Evolutionary conservation across 2,113 vertebrate genomes (phyloP).

Genomic region (Psittacula cyanocephala): DNA sequence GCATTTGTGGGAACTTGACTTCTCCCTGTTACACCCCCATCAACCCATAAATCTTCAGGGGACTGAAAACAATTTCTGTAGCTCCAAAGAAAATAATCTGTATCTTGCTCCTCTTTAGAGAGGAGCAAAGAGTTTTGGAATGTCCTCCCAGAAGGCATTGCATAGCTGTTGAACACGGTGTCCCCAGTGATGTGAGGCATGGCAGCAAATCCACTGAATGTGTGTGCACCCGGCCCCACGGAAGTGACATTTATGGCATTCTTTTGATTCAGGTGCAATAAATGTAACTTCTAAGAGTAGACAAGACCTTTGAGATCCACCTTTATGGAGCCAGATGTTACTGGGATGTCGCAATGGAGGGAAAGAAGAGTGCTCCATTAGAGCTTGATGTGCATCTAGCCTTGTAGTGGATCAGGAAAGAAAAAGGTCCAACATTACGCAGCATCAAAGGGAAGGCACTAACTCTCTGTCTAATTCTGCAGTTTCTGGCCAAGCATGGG

Average conservation of each 20-base stretch:
- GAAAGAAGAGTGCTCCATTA: not conserved
- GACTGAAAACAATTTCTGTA: not conserved
- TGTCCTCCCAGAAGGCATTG: not conserved
- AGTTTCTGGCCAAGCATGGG: slow-evolving; percentile 85
- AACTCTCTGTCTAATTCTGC: slow-evolving; percentile 35
- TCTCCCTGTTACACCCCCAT: fast-evolving
- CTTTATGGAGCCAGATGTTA: not conserved
- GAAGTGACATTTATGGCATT: not conserved
- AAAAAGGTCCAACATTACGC: not conserved
- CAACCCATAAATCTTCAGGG: not conserved
- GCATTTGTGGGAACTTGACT: not conserved
- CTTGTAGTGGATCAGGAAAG: not conserved
- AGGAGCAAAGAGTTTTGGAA: not conserved
- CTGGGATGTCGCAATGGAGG: not conserved
- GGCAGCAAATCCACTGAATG: not conserved
- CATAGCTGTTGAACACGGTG: not conserved
- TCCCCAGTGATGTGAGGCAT: not conserved
- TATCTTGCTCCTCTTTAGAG: not conserved
- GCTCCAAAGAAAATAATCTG: not conserved
- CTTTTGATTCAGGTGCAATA: not conserved
- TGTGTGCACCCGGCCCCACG: not conserved
- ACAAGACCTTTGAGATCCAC: not conserved
- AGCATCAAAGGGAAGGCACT: not conserved
- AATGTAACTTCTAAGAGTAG: not conserved
- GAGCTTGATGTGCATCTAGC: not conserved